These are phyloP conservation scores for Siniperca undulata DNA, from an alignment of 2,797 vertebrate species.

Conservation along the genomic window DNA sequence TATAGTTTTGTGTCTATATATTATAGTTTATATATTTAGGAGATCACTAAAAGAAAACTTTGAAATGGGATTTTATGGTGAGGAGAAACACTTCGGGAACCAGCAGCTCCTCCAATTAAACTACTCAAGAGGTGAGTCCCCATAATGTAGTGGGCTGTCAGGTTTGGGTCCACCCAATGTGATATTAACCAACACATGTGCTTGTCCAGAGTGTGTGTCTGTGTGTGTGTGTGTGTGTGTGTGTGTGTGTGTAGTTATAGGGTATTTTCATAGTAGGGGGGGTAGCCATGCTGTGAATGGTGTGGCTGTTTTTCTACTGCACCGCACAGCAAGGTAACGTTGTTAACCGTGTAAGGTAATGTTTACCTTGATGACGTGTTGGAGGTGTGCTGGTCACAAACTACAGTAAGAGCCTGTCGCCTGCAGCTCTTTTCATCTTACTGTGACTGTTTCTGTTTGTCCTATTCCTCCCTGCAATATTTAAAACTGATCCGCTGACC, in stretches of 20 bases:
- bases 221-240: constrained; percentile 3
- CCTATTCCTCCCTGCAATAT: not conserved
- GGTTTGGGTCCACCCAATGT: not conserved
- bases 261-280: not conserved
- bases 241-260: not conserved
- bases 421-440: not conserved
- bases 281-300: not conserved
- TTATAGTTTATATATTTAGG: too few relatives aligned
- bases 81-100: not conserved
- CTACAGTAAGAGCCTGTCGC: not conserved
- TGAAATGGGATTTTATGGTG: too few relatives aligned
- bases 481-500: not conserved
- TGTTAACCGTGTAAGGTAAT: not conserved
- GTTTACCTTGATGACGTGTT: not conserved
- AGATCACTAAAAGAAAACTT: too few relatives aligned
- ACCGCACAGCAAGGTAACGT: not conserved
- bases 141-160: not conserved
- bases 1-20: not conserved
- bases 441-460: not conserved
- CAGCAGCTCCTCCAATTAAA: not conserved
- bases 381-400: not conserved
- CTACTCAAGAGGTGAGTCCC: not conserved
- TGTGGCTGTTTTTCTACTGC: not conserved
- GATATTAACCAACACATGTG: constrained; percentile 4
- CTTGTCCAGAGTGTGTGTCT: not conserved